Conservation (phyloP, 2,888 invertebrate genomes). For the Rhabditoides inermis region DNA sequence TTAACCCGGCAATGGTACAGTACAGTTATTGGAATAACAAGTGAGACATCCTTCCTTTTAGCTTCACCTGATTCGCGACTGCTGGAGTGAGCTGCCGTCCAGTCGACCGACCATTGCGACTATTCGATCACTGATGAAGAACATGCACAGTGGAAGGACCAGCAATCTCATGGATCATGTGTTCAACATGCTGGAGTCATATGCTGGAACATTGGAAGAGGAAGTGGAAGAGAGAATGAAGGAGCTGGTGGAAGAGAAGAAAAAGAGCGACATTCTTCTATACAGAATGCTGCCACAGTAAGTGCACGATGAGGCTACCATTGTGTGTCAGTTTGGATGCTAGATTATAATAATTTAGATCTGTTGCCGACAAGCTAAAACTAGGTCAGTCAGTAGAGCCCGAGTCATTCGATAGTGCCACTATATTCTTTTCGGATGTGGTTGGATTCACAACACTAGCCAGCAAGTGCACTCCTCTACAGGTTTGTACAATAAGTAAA, state of each 20-base stretch:
- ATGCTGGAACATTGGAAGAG: conserved; percentile 33
- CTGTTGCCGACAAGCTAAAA: no score
- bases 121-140: conserved; percentile 34
- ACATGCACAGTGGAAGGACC: conserved; percentile 43
- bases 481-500: no score
- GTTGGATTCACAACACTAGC: no score
- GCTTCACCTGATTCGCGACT: conserved; percentile 44
- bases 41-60: conserved; percentile 4
- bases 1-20: conserved; percentile 34
- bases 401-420: no score
- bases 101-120: conserved; percentile 39
- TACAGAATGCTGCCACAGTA: conserved; percentile 45
- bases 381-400: no score
- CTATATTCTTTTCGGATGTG: no score
- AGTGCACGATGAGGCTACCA: no score
- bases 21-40: background rate
- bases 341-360: no score
- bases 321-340: no score
- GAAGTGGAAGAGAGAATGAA: conserved; percentile 42
- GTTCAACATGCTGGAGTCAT: conserved; percentile 42
- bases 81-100: conserved; percentile 42
- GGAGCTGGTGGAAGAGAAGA: conserved; percentile 42
- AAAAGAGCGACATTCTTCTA: conserved; percentile 37
- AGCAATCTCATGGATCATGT: conserved; percentile 50
- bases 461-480: no score